phyloP scores from a whole-genome alignment of 2,888 invertebrate species.

The Meliscaeva auricollis region DNA sequence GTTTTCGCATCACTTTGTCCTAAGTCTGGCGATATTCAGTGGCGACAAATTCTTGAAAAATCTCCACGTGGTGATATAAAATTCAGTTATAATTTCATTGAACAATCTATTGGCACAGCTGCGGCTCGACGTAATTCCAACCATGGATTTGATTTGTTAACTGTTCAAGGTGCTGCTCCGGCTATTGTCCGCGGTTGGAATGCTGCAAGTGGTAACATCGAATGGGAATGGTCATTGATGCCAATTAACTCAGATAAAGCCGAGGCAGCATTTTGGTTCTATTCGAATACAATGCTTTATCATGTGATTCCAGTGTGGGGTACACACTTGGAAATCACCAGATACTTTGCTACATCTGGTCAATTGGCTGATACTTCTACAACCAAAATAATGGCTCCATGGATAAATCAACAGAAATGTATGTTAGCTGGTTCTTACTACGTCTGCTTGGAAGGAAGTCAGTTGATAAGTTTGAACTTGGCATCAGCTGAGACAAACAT shows the following conservation, averaged over 20 bases:
- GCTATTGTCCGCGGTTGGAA: constrained; percentile 93
- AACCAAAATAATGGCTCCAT: constrained; percentile 87
- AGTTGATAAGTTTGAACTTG: constrained; percentile 88
- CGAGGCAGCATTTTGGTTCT: constrained; percentile 86
- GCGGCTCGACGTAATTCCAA: constrained; percentile 80
- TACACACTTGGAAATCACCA: constrained; percentile 88
- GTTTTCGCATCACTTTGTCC: constrained; percentile 93
- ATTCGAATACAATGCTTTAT: constrained; percentile 86
- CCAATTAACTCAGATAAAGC: constrained; percentile 82
- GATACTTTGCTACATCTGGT: constrained; percentile 87
- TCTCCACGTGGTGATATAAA: constrained; percentile 88
- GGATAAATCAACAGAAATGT: constrained; percentile 86
- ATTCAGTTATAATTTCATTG: constrained; percentile 80
- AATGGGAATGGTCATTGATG: constrained; percentile 91
- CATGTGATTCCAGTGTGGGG: constrained; percentile 87
- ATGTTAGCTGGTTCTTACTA: constrained; percentile 87
- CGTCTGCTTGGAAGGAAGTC: constrained; percentile 87
- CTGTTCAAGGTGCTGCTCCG: constrained; percentile 90
- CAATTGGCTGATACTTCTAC: constrained; percentile 85
- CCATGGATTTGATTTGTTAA: constrained; percentile 87
- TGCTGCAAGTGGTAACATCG: constrained; percentile 87
- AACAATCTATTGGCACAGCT: constrained; percentile 77
- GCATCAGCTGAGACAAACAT: constrained; percentile 85
- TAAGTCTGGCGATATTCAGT: constrained; percentile 88
- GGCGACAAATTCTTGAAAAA: constrained; percentile 92